Base-by-base conservation (phyloP, 1,140 invertebrate genomes). In the Papilio helenus region DNA sequence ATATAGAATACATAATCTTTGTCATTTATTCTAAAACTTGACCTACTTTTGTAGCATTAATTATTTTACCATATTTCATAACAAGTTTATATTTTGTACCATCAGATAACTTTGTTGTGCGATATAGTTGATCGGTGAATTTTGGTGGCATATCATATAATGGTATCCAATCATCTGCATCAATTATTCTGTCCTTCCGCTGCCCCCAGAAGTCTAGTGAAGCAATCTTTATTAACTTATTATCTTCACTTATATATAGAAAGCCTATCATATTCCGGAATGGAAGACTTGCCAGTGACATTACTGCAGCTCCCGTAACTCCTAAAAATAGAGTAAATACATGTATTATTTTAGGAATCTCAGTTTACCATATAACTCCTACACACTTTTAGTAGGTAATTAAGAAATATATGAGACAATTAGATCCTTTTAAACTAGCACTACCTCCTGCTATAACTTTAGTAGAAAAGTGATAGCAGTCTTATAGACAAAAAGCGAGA, bases 121-220 rank as follows among this genome's bases (percentile, higher is more conserved):
- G 79, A 83, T 90, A 95, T 49, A 95, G 46, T 55, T 82, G 82
- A 88, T 94, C 91, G 20, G 84, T 87, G n/a, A 58, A 79, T 76
- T 84, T 90, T 77, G 83, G 81, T 46, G 84, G 61, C 71, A 93
- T 82, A 18, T 96, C 95, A 46, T 92, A 81, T 14, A 95, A 81
- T 55, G 94, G 94, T 46, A 93, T 85, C 89, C 96, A 95, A 79
- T 96, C 93, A 20, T 93, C 79, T 12, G 86, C 42, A 42, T 86
- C 83, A 14, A 95, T 88, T 49, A 94, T 87, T 80, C 90, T 85
- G 81, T 96, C 95, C 82, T 88, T 85, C 86, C 96, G 94, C 80
- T 88, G 93, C 16, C 96, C 96, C 95, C 95, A 96, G 83, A 94
- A 96, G 83, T 95, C 88, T 4, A 95, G 80, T 83, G 95, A 95